phyloP scores from a whole-genome alignment of 2,113 vertebrate species.

The Quiscalus mexicanus region DNA sequence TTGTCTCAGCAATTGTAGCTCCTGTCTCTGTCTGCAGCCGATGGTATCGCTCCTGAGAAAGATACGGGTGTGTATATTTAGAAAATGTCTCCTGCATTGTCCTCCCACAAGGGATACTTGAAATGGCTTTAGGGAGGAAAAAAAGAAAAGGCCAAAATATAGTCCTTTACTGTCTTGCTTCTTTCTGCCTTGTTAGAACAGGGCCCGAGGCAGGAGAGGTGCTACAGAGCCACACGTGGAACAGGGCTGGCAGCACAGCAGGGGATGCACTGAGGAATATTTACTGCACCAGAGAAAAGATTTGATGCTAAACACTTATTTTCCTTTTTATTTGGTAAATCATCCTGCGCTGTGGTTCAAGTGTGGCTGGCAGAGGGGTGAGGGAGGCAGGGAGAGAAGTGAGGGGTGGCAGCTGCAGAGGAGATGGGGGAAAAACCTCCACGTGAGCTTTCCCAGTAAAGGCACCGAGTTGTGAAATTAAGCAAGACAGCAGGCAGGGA shows the following conservation, averaged over 20 bases:
- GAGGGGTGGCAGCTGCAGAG: background rate
- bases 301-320: background rate
- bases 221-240: background rate
- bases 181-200: slow-evolving; percentile 62
- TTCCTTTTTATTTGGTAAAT: background rate
- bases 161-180: slow-evolving; percentile 13
- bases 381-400: background rate
- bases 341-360: background rate
- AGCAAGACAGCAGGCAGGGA: background rate
- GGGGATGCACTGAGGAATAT: slow-evolving; percentile 48
- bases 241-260: background rate
- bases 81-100: slow-evolving; percentile 12
- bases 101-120: slow-evolving; percentile 35
- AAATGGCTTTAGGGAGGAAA: slow-evolving; percentile 43
- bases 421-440: background rate
- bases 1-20: slow-evolving; percentile 28
- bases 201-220: slow-evolving; percentile 17
- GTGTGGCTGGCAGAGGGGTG: background rate
- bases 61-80: slow-evolving; percentile 12
- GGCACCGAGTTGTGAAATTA: background rate
- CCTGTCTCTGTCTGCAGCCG: slow-evolving; percentile 30
- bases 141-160: slow-evolving; percentile 35
- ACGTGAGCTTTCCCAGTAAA: background rate
- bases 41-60: slow-evolving; percentile 1
- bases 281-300: background rate